Percentiles rank a stretch among this genome's conserved stretches.
These are phyloP conservation scores for Cyphomyrus plagiostoma DNA, from an alignment of 2,113 vertebrate species.

Conservation along the genomic window DNA sequence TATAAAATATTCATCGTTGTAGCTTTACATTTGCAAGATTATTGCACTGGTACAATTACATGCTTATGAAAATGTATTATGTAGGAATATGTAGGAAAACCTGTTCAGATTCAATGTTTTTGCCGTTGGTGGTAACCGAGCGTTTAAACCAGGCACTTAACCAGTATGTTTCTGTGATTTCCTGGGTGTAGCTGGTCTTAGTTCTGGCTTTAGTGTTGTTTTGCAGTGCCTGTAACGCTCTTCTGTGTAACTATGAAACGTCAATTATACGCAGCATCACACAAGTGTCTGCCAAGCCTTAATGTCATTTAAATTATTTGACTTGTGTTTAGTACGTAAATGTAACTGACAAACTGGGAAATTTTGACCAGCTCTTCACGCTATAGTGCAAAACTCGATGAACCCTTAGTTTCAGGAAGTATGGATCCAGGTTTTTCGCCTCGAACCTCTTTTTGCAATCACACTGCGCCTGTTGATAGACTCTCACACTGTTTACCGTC, in stretches of 20 bases:
- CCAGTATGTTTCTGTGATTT: neutral
- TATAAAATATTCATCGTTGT: neutral
- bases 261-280: neutral
- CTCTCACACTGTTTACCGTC: neutral
- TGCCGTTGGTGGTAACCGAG: neutral
- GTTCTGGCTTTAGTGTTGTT: neutral
- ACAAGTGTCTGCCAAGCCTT: neutral
- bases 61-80: neutral
- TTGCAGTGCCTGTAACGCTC: neutral
- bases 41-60: neutral
- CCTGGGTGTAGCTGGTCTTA: neutral
- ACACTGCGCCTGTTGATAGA: neutral
- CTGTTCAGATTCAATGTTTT: neutral
- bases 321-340: neutral
- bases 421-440: neutral
- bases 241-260: neutral
- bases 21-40: neutral
- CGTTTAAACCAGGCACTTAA: neutral
- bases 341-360: too few relatives aligned
- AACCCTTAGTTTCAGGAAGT: neutral
- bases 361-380: neutral
- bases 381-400: neutral
- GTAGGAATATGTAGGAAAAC: neutral
- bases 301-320: neutral
- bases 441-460: neutral